Evolutionary conservation across 2,888 invertebrate genomes (phyloP).

Genomic region (Drosophila prolongata): DNA sequence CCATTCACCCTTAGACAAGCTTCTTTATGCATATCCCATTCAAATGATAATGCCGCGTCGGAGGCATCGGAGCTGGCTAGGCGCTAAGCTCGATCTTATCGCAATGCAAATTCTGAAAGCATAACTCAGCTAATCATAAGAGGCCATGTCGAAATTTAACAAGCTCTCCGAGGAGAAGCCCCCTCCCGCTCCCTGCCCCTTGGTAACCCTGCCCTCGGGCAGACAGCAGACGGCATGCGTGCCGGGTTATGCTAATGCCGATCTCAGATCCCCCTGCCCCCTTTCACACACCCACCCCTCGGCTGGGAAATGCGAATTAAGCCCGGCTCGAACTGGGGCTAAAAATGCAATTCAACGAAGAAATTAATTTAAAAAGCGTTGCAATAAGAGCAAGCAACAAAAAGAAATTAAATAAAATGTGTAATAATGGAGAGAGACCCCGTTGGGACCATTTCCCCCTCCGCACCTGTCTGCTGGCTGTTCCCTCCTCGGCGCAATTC

Average conservation of each 20-base stretch:
- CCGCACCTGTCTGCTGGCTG: conserved; percentile 35
- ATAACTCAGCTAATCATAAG: conserved; percentile 74
- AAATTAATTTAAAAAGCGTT: conserved; percentile 69
- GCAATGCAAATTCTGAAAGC: conserved; percentile 59
- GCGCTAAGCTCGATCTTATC: conserved; percentile 61
- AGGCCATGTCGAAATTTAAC: conserved; percentile 70
- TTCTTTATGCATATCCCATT: conserved; percentile 9
- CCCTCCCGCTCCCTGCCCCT: background rate
- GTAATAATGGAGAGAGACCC: conserved; percentile 42
- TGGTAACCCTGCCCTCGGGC: conserved; percentile 5
- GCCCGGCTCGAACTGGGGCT: conserved; percentile 12
- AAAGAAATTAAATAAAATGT: conserved; percentile 67
- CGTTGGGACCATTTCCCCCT: conserved; percentile 8
- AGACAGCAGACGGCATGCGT: conserved; percentile 58
- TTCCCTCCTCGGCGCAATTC: conserved; percentile 53
- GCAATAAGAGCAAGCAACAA: conserved; percentile 54
- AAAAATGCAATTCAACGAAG: conserved; percentile 40
- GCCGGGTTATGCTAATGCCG: conserved; percentile 69
- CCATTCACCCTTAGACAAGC: conserved; percentile 13
- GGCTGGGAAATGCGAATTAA: conserved; percentile 23
- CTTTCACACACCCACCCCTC: conserved; percentile 6
- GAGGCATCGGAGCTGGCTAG: conserved; percentile 17
- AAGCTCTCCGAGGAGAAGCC: conserved; percentile 40
- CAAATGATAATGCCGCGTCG: conserved; percentile 25
- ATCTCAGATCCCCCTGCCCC: conserved; percentile 32